These are phyloP conservation scores for Ariolimax columbianus DNA, from an alignment of 2,888 invertebrate genomes.

Conservation along the genomic window DNA sequence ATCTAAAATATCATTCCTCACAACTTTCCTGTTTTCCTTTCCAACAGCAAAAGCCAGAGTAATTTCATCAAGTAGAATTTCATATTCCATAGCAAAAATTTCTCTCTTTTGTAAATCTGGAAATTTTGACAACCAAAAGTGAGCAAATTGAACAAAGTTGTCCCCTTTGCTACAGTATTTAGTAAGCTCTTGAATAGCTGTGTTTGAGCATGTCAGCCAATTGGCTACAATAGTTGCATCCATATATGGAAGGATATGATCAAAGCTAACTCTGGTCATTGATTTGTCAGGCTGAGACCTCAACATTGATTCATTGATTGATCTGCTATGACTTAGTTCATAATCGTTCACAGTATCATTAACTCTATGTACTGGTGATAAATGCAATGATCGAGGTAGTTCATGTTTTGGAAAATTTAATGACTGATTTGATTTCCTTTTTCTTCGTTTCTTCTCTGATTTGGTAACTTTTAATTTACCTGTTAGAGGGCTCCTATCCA, in stretches of 20 bases:
- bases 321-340: not conserved
- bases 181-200: conserved; percentile 67
- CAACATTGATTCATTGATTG: conserved; percentile 7
- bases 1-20: conserved; percentile 67
- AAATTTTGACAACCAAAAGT: conserved; percentile 77
- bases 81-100: conserved; percentile 75
- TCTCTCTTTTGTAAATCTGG: conserved; percentile 72
- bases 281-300: not conserved
- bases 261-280: conserved; percentile 66
- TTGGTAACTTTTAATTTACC: conserved; percentile 19
- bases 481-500: not conserved
- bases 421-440: conserved; percentile 57
- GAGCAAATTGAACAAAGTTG: conserved; percentile 77
- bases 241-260: conserved; percentile 74
- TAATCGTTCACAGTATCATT: not conserved
- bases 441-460: conserved; percentile 59
- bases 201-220: conserved; percentile 74
- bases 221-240: conserved; percentile 76
- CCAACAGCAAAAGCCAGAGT: conserved; percentile 75
- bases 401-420: conserved; percentile 61
- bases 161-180: conserved; percentile 69
- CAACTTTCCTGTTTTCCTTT: conserved; percentile 66
- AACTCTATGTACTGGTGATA: conserved; percentile 63
- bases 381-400: conserved; percentile 65
- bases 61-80: conserved; percentile 74